Evolutionary conservation across 1,140 invertebrate species (phyloP), one percentile per base, ranked within the genome.

Genomic region (Leguminivora glycinivorella): DNA sequence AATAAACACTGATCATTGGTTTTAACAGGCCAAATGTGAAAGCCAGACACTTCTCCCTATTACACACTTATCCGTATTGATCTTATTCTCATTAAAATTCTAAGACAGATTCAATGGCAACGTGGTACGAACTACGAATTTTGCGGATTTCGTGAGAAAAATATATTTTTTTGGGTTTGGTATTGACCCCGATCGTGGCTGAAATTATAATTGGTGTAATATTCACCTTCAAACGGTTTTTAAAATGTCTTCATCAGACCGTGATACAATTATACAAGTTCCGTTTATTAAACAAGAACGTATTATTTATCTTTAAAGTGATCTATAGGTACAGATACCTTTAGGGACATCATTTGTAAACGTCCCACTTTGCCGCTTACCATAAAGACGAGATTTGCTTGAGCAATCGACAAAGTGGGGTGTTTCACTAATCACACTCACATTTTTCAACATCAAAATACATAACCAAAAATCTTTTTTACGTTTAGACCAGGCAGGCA

Each of bases 101-200:
- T 52, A 52, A 17, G 47, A 9, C 47, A 3, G 47, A 43, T 43
- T 43, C 40, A n/a, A 43, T 43, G n/a, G 40, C 40, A 43, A 43
- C 6, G 40, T 43, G 40, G 17, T 17, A n/a, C 40, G 40, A 22
- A 52, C 17, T 19, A 12, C n/a, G 40, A 22, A 52, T 9, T 10
- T 52, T 63, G 26, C 58, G 17, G n/a, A 31, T 63, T 63, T 58
- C 17, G 25, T 29, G 58, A 29, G 5, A 29, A 29, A 63, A 14
- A 60, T 60, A 14, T 63, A 31, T 63, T 29, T 26, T 60, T 40
- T 52, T 52, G 22, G 7, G 47, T 52, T 29, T 63, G 58, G 12
- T 63, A 63, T 63, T 63, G 58, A 63, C 58, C 58, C n/a, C 5
- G 17, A 29, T 63, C 58, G 58, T 17, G 25, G 58, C 26, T 22